Conservation (phyloP, 1,140 invertebrate genomes). For the Micrasema minimum region DNA sequence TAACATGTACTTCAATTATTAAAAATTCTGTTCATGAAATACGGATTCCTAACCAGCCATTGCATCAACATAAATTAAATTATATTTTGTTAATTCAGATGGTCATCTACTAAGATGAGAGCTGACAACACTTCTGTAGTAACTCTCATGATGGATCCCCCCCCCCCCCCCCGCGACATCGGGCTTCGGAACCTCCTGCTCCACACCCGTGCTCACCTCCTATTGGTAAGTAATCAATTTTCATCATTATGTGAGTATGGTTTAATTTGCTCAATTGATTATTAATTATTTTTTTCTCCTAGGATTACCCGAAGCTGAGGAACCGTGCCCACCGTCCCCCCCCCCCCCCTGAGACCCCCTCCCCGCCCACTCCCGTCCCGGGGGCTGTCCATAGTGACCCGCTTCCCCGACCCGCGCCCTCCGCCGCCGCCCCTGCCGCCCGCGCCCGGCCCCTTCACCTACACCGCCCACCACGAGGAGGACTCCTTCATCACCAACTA, state of each 20-base stretch:
- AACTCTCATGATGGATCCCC: constrained; percentile 91
- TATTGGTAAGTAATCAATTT: constrained; percentile 1
- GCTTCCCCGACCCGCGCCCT: constrained; percentile 58
- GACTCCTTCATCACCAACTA: constrained; percentile 59
- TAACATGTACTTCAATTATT: too few relatives aligned
- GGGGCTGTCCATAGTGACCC: constrained; percentile 62
- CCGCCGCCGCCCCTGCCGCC: constrained; percentile 56
- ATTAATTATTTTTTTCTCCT: too few relatives aligned
- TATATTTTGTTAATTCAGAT: constrained; percentile 61
- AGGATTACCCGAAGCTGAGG: constrained; percentile 12
- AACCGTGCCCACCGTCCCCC: neutral
- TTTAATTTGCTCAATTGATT: too few relatives aligned
- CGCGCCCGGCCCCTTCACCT: constrained; percentile 27
- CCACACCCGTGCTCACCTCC: constrained; percentile 33
- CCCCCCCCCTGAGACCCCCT: neutral
- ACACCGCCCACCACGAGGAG: constrained; percentile 52
- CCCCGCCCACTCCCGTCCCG: constrained; percentile 58
- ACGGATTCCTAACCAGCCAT: too few relatives aligned
- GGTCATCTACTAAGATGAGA: constrained; percentile 81
- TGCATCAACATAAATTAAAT: constrained; percentile 30
- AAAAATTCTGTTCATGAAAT: too few relatives aligned
- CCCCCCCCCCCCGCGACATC: constrained; percentile 77
- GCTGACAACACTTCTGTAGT: constrained; percentile 97
- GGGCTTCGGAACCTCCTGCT: constrained; percentile 32
- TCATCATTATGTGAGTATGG: too few relatives aligned